These are phyloP conservation scores for Artibeus jamaicensis DNA, from an alignment of 2,797 vertebrate species.

Conservation along the genomic window DNA sequence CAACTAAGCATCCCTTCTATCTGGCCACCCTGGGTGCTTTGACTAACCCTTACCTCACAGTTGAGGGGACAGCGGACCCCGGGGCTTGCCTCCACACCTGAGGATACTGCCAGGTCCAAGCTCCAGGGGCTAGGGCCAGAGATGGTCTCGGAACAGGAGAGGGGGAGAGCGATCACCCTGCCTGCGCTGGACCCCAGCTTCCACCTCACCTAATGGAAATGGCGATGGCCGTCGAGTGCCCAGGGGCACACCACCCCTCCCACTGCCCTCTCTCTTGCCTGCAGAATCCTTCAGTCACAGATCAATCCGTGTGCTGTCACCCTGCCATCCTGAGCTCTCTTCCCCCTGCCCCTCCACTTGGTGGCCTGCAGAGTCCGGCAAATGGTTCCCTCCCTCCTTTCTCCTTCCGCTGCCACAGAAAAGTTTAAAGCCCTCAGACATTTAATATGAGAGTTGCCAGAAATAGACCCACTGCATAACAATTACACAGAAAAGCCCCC, in stretches of 20 bases:
- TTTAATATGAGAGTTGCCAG: constrained; percentile 94
- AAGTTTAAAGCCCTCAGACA: constrained; percentile 87
- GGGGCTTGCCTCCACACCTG: not conserved
- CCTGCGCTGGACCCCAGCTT: not conserved
- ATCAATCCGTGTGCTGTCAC: not conserved
- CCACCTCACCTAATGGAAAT: not conserved
- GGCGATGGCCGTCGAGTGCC: not conserved
- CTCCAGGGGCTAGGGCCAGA: not conserved
- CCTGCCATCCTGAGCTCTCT: not conserved
- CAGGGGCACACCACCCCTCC: not conserved
- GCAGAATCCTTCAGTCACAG: constrained; percentile 13
- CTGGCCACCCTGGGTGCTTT: not conserved
- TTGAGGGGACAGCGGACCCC: not conserved
- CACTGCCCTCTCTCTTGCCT: not conserved
- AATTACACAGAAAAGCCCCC: constrained; percentile 91
- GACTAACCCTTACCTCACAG: not conserved
- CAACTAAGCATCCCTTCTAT: not conserved
- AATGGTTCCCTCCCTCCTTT: constrained; percentile 77
- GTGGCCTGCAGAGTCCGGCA: constrained; percentile 68
- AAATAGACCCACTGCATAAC: constrained; percentile 95
- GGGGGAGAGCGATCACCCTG: not conserved
- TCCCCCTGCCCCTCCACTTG: not conserved
- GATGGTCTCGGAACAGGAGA: not conserved
- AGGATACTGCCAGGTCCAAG: not conserved
- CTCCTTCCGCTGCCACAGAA: constrained; percentile 84